phyloP scores from a whole-genome alignment of 2,113 vertebrate genomes.

The Nibea albiflora region DNA sequence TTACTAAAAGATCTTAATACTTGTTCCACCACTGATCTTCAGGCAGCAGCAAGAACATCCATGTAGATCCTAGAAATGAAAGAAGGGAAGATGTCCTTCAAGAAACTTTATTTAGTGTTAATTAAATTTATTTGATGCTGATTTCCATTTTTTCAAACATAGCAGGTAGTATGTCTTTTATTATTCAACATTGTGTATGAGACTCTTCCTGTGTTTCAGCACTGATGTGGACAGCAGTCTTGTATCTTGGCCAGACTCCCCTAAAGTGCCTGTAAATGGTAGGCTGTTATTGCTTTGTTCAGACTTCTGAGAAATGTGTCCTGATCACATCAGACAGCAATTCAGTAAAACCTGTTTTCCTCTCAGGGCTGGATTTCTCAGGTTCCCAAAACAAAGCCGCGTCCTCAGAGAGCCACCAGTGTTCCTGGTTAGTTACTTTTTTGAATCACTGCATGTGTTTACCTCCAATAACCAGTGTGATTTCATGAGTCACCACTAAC shows the following conservation, averaged over 20 bases:
- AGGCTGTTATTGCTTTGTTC: slow-evolving; percentile 13
- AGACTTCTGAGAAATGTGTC: slow-evolving; percentile 11
- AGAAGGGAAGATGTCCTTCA: neutral
- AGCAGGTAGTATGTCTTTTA: neutral
- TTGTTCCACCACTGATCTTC: neutral
- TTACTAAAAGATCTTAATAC: neutral
- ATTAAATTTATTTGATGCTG: neutral
- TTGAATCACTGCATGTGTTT: slow-evolving; percentile 25
- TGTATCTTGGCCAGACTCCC: slow-evolving; percentile 48
- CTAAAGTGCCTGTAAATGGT: slow-evolving; percentile 73
- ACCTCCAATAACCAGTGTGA: neutral
- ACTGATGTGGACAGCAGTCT: slow-evolving; percentile 61
- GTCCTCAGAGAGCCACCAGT: slow-evolving; percentile 65
- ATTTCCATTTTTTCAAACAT: slow-evolving; percentile 1
- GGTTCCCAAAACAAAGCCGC: slow-evolving; percentile 57
- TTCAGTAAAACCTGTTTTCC: slow-evolving; percentile 30
- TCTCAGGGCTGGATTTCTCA: slow-evolving; percentile 72
- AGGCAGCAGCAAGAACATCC: neutral
- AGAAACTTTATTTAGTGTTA: neutral
- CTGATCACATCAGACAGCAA: neutral
- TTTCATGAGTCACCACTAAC: neutral
- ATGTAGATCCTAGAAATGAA: neutral
- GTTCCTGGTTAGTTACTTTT: slow-evolving; percentile 74
- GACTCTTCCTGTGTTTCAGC: slow-evolving; percentile 65
- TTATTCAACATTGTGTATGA: too few species aligned